Conservation (phyloP, 2,888 invertebrate species). For the Leptothorax acervorum region DNA sequence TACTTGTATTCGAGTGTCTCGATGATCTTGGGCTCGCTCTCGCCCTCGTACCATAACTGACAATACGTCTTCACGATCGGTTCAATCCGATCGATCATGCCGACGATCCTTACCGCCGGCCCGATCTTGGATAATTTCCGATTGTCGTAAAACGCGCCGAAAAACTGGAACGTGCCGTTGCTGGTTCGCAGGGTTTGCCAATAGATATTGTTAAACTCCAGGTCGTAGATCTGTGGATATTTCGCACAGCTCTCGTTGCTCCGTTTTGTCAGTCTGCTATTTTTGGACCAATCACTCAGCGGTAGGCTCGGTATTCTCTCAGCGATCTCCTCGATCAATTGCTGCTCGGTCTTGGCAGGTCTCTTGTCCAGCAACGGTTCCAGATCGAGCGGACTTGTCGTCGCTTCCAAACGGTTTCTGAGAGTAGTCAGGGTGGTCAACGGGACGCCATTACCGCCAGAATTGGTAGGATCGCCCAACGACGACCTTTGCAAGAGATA, state of each 20-base stretch:
- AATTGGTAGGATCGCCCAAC: constrained; percentile 70
- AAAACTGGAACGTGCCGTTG: constrained; percentile 96
- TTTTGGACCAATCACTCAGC: constrained; percentile 94
- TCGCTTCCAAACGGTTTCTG: constrained; percentile 81
- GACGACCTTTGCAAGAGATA: constrained; percentile 86
- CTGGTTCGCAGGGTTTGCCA: constrained; percentile 95
- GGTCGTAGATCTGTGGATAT: constrained; percentile 95
- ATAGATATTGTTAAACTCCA: constrained; percentile 97
- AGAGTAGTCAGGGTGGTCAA: constrained; percentile 77
- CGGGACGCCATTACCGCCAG: constrained; percentile 63
- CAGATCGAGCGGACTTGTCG: constrained; percentile 85
- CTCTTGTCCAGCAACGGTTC: constrained; percentile 89
- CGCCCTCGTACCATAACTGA: constrained; percentile 96
- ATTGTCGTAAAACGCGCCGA: constrained; percentile 95
- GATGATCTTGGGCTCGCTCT: constrained; percentile 92
- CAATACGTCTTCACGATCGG: constrained; percentile 94
- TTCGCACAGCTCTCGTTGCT: constrained; percentile 89
- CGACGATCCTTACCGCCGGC: constrained; percentile 93
- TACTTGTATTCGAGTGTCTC: constrained; percentile 96
- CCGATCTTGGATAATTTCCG: constrained; percentile 92
- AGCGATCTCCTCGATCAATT: constrained; percentile 92
- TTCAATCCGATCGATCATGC: constrained; percentile 96
- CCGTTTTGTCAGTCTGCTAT: constrained; percentile 85
- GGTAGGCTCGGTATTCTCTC: constrained; percentile 94
- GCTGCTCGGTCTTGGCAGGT: constrained; percentile 90